These are phyloP conservation scores for Lepus timidus DNA, from an alignment of 2,113 vertebrate species.

Conservation along the genomic window DNA sequence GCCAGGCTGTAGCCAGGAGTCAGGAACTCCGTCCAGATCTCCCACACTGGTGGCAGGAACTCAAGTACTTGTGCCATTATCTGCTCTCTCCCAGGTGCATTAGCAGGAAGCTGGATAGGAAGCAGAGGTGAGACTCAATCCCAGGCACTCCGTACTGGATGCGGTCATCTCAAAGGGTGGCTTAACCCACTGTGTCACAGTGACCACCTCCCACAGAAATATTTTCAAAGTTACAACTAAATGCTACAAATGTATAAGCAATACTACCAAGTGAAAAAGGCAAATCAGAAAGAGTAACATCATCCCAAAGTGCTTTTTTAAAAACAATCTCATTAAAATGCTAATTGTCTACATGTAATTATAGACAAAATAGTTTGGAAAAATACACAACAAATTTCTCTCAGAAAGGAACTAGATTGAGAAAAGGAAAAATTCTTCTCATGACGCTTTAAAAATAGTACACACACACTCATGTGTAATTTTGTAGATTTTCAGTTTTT, in stretches of 20 bases:
- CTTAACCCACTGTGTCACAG: no score
- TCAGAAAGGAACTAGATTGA: neutral
- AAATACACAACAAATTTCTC: neutral
- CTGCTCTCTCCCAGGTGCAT: no score
- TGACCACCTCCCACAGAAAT: no score
- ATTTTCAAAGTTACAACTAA: neutral
- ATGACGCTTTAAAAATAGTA: neutral
- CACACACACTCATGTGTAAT: neutral
- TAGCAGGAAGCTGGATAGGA: no score
- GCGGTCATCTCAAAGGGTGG: no score
- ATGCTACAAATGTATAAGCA: neutral
- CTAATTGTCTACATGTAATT: neutral
- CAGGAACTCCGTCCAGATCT: no score
- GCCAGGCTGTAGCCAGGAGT: no score
- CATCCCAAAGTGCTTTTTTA: neutral
- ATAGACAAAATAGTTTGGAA: neutral
- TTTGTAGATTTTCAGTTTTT: neutral
- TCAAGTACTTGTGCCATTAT: no score
- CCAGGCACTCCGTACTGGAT: no score
- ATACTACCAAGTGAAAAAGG: neutral
- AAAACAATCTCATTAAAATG: neutral
- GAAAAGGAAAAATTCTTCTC: neutral
- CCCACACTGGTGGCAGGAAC: no score
- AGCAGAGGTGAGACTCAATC: no score
- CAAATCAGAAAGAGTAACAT: conserved; percentile 41